Conservation (phyloP, 2,888 invertebrate species). For the Xiphydria camelus region DNA sequence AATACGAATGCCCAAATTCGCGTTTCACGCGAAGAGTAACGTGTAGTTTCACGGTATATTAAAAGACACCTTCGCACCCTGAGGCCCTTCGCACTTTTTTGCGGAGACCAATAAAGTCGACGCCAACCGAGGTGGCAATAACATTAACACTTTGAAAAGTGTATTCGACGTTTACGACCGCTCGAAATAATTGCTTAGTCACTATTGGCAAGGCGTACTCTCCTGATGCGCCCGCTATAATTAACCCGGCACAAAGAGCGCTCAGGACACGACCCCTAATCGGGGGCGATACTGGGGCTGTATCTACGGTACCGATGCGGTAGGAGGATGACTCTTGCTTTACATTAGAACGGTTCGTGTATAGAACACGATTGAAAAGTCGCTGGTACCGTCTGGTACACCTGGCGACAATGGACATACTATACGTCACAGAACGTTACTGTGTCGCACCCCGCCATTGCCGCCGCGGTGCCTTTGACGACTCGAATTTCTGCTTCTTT, state of each 20-base stretch:
- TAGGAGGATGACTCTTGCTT: slow-evolving; percentile 13
- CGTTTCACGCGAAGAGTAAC: too few relatives aligned
- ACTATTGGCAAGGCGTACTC: neutral
- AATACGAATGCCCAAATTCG: too few relatives aligned
- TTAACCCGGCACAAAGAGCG: slow-evolving; percentile 11
- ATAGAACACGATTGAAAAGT: slow-evolving; percentile 11
- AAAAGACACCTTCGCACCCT: too few relatives aligned
- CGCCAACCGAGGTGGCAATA: too few relatives aligned
- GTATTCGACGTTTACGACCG: too few relatives aligned
- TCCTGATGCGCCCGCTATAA: slow-evolving; percentile 9
- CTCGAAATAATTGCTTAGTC: slow-evolving; percentile 15
- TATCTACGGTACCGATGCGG: slow-evolving; percentile 5
- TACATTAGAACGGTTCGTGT: slow-evolving; percentile 10
- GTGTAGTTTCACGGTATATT: too few relatives aligned
- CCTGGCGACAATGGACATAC: slow-evolving; percentile 4
- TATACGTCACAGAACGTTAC: slow-evolving; percentile 9
- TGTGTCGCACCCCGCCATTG: too few relatives aligned
- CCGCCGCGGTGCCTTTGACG: neutral
- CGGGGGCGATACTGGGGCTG: slow-evolving; percentile 11
- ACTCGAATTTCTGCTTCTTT: slow-evolving; percentile 1
- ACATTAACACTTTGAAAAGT: too few relatives aligned
- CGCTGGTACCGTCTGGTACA: slow-evolving; percentile 23
- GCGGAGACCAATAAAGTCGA: too few relatives aligned
- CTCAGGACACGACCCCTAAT: neutral
- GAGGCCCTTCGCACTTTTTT: too few relatives aligned